Evolutionary conservation across 2,888 invertebrate genomes (phyloP).

Genomic region (Clitarchus hookeri): DNA sequence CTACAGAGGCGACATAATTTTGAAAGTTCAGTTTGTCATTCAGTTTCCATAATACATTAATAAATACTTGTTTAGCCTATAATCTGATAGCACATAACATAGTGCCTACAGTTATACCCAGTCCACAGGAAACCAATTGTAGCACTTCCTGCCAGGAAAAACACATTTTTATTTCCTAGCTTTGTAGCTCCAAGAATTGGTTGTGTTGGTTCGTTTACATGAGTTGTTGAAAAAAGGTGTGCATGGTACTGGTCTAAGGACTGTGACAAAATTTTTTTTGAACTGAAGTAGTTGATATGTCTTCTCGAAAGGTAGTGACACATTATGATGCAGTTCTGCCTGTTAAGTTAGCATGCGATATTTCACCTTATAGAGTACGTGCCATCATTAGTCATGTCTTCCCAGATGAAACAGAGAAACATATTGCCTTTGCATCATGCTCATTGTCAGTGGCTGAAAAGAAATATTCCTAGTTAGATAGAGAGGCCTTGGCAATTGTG

Average conservation of each 20-base stretch:
- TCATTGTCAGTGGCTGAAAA: not conserved
- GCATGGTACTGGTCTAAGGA: not conserved
- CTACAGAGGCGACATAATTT: no score
- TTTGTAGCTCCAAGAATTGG: not conserved
- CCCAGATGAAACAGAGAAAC: not conserved
- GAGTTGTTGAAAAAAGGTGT: not conserved
- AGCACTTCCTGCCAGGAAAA: no score
- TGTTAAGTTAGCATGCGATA: not conserved
- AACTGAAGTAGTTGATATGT: not conserved
- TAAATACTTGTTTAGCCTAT: no score
- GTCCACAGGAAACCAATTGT: no score
- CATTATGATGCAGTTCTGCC: not conserved
- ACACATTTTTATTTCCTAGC: no score
- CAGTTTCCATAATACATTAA: no score
- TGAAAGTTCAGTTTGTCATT: no score
- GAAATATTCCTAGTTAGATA: not conserved
- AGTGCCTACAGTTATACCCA: no score
- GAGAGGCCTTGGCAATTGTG: not conserved
- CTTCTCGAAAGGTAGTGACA: not conserved
- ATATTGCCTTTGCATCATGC: not conserved
- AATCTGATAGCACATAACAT: no score
- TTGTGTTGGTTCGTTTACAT: slow-evolving; percentile 16
- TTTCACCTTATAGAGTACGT: not conserved
- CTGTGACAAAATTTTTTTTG: not conserved
- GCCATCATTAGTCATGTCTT: not conserved